Percentiles rank a stretch among this genome's conserved stretches.
phyloP scores from a whole-genome alignment of 2,113 vertebrate species.

The Stegostoma tigrinum region DNA sequence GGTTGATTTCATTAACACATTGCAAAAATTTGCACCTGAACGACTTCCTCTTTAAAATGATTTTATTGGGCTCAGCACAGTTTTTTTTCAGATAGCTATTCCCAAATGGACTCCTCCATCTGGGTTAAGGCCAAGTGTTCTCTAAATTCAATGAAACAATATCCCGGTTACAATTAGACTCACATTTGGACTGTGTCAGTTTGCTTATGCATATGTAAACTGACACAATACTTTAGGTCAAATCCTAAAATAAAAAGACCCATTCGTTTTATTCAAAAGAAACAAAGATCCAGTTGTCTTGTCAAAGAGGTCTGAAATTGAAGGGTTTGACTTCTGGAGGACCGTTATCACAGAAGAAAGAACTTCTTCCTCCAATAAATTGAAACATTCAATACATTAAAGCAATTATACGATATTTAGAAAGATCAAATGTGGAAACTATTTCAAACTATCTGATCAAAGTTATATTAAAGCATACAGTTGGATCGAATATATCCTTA shows the following conservation, averaged over 20 bases:
- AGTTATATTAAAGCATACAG: background rate
- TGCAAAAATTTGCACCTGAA: background rate
- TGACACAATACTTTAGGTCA: background rate
- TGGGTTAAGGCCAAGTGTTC: background rate
- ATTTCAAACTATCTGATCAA: too few relatives aligned
- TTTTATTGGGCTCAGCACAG: background rate
- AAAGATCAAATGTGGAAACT: too few relatives aligned
- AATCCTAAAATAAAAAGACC: background rate
- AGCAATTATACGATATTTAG: background rate
- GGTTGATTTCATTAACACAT: background rate
- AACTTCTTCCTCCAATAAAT: background rate
- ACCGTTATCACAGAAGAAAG: background rate
- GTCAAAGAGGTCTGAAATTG: background rate
- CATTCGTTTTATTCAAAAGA: background rate
- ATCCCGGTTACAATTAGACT: background rate
- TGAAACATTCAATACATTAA: background rate
- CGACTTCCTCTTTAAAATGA: background rate
- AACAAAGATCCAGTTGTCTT: background rate
- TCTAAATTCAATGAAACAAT: background rate
- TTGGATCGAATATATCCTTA: too few relatives aligned
- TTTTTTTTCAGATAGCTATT: background rate
- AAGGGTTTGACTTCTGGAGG: background rate
- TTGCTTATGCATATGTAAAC: background rate
- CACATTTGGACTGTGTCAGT: background rate
- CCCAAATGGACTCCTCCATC: background rate